These are phyloP conservation scores for Pelobates fuscus DNA, from an alignment of 2,113 vertebrate genomes.

Conservation along the genomic window DNA sequence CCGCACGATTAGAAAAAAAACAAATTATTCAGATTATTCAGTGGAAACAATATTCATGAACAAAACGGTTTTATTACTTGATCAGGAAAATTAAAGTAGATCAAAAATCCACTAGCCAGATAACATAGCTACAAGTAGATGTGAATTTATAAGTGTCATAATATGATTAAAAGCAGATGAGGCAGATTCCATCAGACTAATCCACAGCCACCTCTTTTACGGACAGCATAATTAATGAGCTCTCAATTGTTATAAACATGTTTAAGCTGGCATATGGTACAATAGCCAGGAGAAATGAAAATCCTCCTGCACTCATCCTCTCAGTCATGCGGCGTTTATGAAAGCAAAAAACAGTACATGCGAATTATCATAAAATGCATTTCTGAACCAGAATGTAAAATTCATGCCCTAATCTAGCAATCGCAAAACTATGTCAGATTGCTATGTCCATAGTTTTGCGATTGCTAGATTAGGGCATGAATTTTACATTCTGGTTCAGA, in stretches of 20 bases:
- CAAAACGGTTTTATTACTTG: too few relatives aligned
- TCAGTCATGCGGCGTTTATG: slow-evolving; percentile 2
- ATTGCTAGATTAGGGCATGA: too few relatives aligned
- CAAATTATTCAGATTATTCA: too few relatives aligned
- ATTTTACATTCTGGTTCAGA: too few relatives aligned
- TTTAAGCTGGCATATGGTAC: slow-evolving; percentile 12
- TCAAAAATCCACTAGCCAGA: too few relatives aligned
- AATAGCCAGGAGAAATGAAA: slow-evolving; percentile 4
- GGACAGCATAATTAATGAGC: neutral
- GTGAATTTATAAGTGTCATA: neutral
- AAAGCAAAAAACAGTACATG: neutral
- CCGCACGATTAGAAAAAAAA: too few relatives aligned
- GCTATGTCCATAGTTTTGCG: too few relatives aligned
- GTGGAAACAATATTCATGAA: too few relatives aligned
- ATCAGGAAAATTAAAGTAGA: too few relatives aligned
- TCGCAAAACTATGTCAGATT: too few relatives aligned
- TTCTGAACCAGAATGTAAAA: too few relatives aligned
- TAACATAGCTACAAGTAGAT: neutral
- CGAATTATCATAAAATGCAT: neutral
- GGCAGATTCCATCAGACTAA: neutral
- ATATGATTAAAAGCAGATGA: neutral
- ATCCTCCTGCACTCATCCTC: slow-evolving; percentile 27
- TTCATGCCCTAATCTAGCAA: too few relatives aligned
- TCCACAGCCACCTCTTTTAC: neutral
- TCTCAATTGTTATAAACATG: neutral